Evolutionary conservation across 2,888 invertebrate species (phyloP).

Genomic region (Acronicta leporina): DNA sequence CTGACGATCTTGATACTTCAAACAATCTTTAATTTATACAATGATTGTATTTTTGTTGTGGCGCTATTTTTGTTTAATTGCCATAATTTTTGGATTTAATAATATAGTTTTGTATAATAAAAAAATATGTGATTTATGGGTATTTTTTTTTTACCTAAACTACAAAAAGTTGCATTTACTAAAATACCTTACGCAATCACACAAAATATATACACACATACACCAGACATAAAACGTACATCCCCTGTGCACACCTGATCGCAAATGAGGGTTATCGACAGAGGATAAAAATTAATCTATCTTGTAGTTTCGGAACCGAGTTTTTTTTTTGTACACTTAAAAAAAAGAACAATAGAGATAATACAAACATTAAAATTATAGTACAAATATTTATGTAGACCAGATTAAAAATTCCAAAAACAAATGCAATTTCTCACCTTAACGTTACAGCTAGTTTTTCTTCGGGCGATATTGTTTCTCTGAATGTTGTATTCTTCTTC

Average conservation of each 20-base stretch:
- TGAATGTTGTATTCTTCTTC: constrained; percentile 44
- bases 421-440: constrained; percentile 31
- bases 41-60: constrained; percentile 38
- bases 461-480: constrained; percentile 53
- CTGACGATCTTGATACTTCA: constrained; percentile 37
- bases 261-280: constrained; percentile 30
- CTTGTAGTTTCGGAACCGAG: constrained; percentile 35
- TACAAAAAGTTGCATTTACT: constrained; percentile 35
- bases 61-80: constrained; percentile 36
- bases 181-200: constrained; percentile 35
- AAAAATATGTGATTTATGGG: constrained; percentile 37
- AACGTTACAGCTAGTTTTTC: constrained; percentile 55
- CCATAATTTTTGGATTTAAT: constrained; percentile 35
- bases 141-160: constrained; percentile 33
- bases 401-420: constrained; percentile 29
- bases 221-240: constrained; percentile 38
- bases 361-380: constrained; percentile 20
- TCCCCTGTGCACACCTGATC: constrained; percentile 33
- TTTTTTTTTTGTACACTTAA: no score
- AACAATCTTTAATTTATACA: constrained; percentile 37
- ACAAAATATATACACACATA: constrained; percentile 35
- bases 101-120: constrained; percentile 32
- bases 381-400: constrained; percentile 31
- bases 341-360: constrained; percentile 21
- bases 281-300: constrained; percentile 37